Base-by-base conservation (phyloP, 2,113 vertebrate genomes). In the Glaucomys volans region DNA sequence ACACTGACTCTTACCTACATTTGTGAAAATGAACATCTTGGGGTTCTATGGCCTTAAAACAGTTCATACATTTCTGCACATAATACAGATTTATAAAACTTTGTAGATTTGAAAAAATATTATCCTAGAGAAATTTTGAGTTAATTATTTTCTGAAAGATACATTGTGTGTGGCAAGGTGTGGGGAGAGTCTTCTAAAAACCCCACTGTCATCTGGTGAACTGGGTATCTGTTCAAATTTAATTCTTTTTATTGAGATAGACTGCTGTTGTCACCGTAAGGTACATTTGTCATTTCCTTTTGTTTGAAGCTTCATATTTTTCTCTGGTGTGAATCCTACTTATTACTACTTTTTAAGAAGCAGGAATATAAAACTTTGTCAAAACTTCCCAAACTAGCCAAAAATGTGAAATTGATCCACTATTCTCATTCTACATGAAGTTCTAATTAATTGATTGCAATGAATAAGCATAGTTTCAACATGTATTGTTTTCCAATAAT, bases 221-320 rank as follows among this genome's bases (percentile, higher is more conserved):
- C 17, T 42, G 18, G 9, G 40, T 52, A 40, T 79, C 44, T 90
- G 40, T 62, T 74, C 90, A 79, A 85, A 81, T 82, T 90, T 69
- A 90, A 83, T 90, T 22, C 22, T 82, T 83, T 82, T 76, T 57
- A 92, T 62, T 82, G 83, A 66, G 62, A 72, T 18, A 67, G 37
- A 35, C 37, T 66, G 13, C 66, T 91, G 24, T 71, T 81, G 50
- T 42, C 22, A 72, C 69, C 30, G 24, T 11, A n/a, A 57, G 62
- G 71, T 30, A 87, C 62, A 94, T 79, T 94, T 74, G 74, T 88
- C 52, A 57, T n/a, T 67, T 87, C 14, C 66, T 50, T 96, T 22
- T 66, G 52, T 93, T 80, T 83, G 66, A 91, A 75, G 72, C 37
- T 95, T 95, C 47, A 62, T 90, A 91, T 75, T 96, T 96, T 96